A percentile compares a stretch with the other conserved stretches of the same genome.
phyloP scores from a whole-genome alignment of 2,797 vertebrate genomes.

The Fistularia commersonii region DNA sequence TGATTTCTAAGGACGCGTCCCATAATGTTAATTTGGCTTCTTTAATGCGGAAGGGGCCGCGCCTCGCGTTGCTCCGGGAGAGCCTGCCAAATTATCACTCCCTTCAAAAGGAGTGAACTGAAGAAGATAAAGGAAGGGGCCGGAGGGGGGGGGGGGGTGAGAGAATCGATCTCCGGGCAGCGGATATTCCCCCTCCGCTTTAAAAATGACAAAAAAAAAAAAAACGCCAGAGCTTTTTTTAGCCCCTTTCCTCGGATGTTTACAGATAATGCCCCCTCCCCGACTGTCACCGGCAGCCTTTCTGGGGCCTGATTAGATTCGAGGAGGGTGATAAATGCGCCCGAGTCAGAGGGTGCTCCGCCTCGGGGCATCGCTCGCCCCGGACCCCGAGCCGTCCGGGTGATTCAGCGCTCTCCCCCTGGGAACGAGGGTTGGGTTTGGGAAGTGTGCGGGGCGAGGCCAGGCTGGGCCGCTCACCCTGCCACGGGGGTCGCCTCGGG shows the following conservation, averaged over 20 bases:
- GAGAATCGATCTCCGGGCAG: constrained; percentile 63
- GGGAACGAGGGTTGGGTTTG: constrained; percentile 72
- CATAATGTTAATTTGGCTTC: too few relatives aligned
- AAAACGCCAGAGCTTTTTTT: constrained; percentile 70
- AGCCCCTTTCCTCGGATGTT: constrained; percentile 77
- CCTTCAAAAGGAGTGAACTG: constrained; percentile 38
- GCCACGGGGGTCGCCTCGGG: constrained; percentile 78
- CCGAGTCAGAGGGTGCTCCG: constrained; percentile 72
- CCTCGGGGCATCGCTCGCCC: constrained; percentile 61
- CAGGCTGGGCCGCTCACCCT: constrained; percentile 63
- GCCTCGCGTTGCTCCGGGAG: too few relatives aligned
- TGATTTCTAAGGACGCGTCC: too few relatives aligned
- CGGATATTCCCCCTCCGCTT: constrained; percentile 63
- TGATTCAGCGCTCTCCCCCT: constrained; percentile 63
- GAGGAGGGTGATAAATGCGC: constrained; percentile 79
- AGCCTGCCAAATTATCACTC: constrained; percentile 38
- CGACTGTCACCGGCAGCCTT: constrained; percentile 68
- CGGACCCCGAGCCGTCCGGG: constrained; percentile 49
- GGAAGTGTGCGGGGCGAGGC: constrained; percentile 74
- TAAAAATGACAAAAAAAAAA: constrained; percentile 67
- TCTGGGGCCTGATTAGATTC: constrained; percentile 76
- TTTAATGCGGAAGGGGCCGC: too few relatives aligned
- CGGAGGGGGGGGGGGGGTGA: constrained; percentile 35
- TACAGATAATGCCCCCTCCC: constrained; percentile 77
- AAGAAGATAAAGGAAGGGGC: constrained; percentile 67